Percentiles rank a stretch among this genome's conserved stretches.
Conservation (phyloP, 2,797 vertebrate species). For the Bryconaethiops microstoma region DNA sequence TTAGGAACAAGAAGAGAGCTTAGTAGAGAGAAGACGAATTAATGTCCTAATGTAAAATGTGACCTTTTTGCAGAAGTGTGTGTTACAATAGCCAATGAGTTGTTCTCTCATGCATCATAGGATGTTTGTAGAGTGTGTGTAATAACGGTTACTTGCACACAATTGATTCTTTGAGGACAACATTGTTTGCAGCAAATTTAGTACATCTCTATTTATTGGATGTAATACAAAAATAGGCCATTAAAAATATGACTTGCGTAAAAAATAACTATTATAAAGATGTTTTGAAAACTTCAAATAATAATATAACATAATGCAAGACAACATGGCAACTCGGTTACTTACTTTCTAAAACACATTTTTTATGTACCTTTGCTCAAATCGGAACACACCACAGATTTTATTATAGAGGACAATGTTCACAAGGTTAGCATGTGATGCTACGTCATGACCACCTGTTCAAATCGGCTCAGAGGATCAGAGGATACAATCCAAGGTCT, state of each 20-base stretch:
- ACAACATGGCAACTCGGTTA: too few species aligned
- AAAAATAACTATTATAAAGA: too few species aligned
- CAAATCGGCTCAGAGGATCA: neutral
- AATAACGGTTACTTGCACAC: neutral
- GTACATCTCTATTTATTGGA: too few species aligned
- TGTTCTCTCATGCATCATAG: neutral
- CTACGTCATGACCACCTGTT: neutral
- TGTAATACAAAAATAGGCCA: too few species aligned
- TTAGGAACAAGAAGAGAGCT: neutral
- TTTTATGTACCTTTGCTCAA: neutral
- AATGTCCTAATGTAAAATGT: neutral
- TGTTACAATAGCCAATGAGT: neutral
- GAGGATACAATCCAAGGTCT: neutral
- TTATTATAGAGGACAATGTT: neutral
- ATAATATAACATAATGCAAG: too few species aligned
- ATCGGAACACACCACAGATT: neutral
- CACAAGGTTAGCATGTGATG: neutral
- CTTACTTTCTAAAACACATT: too few species aligned
- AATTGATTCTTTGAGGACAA: neutral
- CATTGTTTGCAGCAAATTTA: too few species aligned
- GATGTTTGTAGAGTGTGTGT: neutral
- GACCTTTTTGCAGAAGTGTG: too few species aligned
- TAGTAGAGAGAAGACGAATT: neutral
- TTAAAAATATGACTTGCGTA: too few species aligned
- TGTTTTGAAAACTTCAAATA: too few species aligned